These are phyloP conservation scores for Craterocephalus amniculus DNA, from an alignment of 2,797 vertebrate species.

Conservation along the genomic window DNA sequence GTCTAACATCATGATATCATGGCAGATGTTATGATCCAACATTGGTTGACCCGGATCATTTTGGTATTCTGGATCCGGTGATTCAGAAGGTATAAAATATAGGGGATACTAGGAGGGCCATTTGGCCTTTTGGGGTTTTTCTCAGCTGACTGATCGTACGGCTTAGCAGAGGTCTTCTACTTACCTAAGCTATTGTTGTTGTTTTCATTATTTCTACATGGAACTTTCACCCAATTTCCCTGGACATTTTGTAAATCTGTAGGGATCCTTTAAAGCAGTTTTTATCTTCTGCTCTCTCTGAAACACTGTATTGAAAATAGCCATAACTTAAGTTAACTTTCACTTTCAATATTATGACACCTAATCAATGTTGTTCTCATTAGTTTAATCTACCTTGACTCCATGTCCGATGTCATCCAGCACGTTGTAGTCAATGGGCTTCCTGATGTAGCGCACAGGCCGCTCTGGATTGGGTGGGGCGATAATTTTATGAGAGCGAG, in stretches of 20 bases:
- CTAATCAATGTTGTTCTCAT: no score
- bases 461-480: slow-evolving; percentile 91
- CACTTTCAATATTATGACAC: background rate
- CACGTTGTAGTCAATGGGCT: slow-evolving; percentile 91
- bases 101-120: no score
- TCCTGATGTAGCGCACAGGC: slow-evolving; percentile 93
- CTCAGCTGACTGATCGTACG: no score
- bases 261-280: background rate
- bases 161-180: no score
- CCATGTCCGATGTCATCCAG: slow-evolving; percentile 93
- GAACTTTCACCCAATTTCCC: background rate
- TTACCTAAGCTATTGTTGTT: no score
- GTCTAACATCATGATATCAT: no score
- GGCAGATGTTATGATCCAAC: no score
- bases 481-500: slow-evolving; percentile 92
- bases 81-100: no score
- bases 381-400: slow-evolving; percentile 65
- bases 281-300: background rate
- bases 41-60: no score
- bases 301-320: background rate
- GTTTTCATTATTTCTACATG: no score
- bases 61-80: no score
- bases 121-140: no score
- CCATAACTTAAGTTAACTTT: background rate
- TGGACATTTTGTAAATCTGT: background rate